Evolutionary conservation across 1,140 invertebrate genomes (phyloP), one percentile per base, ranked within the genome.

Genomic region (Nixonia krombeini): DNA sequence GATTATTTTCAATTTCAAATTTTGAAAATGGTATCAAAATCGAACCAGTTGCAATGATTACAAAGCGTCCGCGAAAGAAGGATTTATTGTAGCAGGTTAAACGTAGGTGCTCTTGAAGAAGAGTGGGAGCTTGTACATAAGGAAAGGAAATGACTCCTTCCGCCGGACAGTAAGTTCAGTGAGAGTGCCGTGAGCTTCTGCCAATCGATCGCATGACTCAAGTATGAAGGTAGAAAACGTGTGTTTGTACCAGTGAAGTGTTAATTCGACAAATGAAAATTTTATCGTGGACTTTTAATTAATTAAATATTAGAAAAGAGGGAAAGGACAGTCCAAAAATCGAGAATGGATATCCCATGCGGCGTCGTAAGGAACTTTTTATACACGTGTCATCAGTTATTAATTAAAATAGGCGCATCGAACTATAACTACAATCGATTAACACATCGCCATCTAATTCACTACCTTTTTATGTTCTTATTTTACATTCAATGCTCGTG

Each of bases 181-280:
- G 83, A 85, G 82, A 85, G 83, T 85, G 76, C 80, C 71, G 80
- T 66, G 71, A 76, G 78, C 72, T 82, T 82, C 74, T 72, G 65
- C 69, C 69, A 76, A 74, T 73, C 65, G 68, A 76, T 72, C 74
- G 78, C 67, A 75, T 78, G 78, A 74, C 75, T 75, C 65, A 72
- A 79, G 63, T 51, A 83, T 84, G 81, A 80, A 79, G 81, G 76
- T 81, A 81, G 63, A 75, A 66, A 73, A 73, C 55, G 61, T 67
- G 55, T 49, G 53, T 61, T 71, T 58, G 45, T 49, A 46, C 26
- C 61, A 62, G 72, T 72, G 58, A 66, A 76, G 75, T 78, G 75
- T 29, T 10, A 8, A 44, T 46, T 6, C 59, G 61, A 64, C 50
- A 53, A 58, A 69, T 63, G 58, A 26, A 58, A 49, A 53, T 53